phyloP scores from a whole-genome alignment of 2,888 invertebrate species.

The Caenorhabditis zanzibari region DNA sequence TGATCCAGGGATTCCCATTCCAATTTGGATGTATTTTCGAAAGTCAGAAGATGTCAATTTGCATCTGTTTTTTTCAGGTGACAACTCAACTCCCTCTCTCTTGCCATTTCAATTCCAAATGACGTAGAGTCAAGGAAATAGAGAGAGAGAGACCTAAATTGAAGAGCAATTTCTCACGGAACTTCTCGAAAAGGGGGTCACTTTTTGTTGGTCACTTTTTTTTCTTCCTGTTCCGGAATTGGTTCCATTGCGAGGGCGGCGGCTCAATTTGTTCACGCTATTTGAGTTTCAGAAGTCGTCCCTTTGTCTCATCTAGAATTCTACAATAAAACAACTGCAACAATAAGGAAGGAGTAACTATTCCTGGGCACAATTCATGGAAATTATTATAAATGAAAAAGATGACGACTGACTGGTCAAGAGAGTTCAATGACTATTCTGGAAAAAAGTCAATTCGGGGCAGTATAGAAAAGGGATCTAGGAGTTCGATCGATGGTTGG shows the following conservation, averaged over 20 bases:
- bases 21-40: neutral
- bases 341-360: neutral
- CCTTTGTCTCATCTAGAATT: conserved; percentile 18
- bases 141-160: neutral
- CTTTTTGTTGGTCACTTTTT: neutral
- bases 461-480: neutral
- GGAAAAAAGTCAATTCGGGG: neutral
- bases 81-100: conserved; percentile 27
- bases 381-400: neutral
- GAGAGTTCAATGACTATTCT: conserved; percentile 1
- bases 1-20: neutral
- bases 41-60: neutral
- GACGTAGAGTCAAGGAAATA: neutral
- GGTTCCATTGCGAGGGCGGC: conserved; percentile 23
- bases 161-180: conserved; percentile 35
- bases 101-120: conserved; percentile 14
- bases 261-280: conserved; percentile 51
- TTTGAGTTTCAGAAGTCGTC: conserved; percentile 33
- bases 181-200: conserved; percentile 5
- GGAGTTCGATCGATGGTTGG: neutral
- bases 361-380: conserved; percentile 2
- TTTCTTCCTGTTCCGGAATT: conserved; percentile 33
- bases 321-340: conserved; percentile 38
- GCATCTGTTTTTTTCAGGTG: conserved; percentile 26
- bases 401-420: neutral